Evolutionary conservation across 2,888 invertebrate genomes (phyloP), one percentile per base, ranked within the genome.

Genomic region (Pelosia muscerda): DNA sequence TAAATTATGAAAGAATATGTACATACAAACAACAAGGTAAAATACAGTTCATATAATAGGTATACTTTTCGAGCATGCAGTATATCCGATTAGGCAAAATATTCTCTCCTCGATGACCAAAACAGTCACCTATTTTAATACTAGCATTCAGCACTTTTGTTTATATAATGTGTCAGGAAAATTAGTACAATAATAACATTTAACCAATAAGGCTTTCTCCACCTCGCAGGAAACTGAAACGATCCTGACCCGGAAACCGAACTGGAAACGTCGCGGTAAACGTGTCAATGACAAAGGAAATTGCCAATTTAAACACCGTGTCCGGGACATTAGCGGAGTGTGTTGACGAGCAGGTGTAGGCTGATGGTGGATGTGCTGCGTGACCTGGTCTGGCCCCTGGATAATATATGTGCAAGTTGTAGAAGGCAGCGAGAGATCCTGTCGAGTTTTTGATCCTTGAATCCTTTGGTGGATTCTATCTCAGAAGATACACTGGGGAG

Each of bases 281-380:
- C 56, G 19, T 56, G 66, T 28, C 19, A 42, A 42, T 61, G 60
- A 55, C 56, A n/a, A 15, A 26, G 61, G 38, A 42, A 61, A 61
- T 55, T 22, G 60, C 2, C 38, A n/a, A 22, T 54, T 65, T 60
- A 54, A 19, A 15, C 13, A 26, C n/a, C 59, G 22, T 28, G 55
- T 26, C 55, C 49, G 61, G 61, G 22, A 19, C 56, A 61, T 56
- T 66, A 61, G 61, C 55, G 19, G 56, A 4, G 19, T 62, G 49
- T 66, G 55, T 31, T 38, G 13, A 23, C 58, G 38, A 38, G 38
- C 28, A 38, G 49, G 25, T 55, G 53, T 60, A 60, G 34, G 60
- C 38, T 38, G 34, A 59, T 25, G 54, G 25, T 26, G 54, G 60
- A 49, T 49, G 34, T 60, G 34, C 53, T 60, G 34, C 11, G 8